These are phyloP conservation scores for Archivesica marissinica DNA, from an alignment of 1,140 invertebrate species.

Conservation along the genomic window DNA sequence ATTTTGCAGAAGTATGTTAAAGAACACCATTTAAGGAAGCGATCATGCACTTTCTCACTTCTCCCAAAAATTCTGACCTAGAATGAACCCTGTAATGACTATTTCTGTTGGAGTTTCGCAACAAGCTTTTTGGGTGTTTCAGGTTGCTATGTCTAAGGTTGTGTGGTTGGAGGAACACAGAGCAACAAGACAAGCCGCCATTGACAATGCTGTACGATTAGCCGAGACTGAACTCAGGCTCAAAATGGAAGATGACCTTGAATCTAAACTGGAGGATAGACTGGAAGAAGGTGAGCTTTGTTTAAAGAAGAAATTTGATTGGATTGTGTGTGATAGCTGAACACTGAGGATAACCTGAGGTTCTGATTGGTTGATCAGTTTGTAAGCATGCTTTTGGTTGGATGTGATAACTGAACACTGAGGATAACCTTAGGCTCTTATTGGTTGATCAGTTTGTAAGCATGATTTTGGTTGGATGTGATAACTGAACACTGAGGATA, in stretches of 20 bases:
- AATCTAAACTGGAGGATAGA: conserved; percentile 65
- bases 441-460: conserved; percentile 15
- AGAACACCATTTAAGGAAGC: no score
- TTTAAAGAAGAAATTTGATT: not conserved
- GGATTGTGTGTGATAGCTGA: not conserved
- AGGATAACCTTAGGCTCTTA: not conserved
- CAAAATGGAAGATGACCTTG: conserved; percentile 67
- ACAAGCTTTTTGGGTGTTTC: conserved; percentile 21
- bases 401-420: no score
- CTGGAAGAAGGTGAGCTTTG: conserved; percentile 67
- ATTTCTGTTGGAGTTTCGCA: no score
- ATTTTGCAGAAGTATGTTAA: no score
- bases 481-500: no score
- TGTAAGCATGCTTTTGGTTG: conserved; percentile 6
- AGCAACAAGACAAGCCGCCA: conserved; percentile 68
- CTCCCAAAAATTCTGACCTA: no score
- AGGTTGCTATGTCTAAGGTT: conserved; percentile 73
- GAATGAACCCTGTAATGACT: no score
- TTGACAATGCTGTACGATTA: conserved; percentile 71
- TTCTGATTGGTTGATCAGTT: conserved; percentile 4
- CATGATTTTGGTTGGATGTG: not conserved
- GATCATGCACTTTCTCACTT: no score
- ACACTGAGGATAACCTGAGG: not conserved
- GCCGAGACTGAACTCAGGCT: conserved; percentile 63
- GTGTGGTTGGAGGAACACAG: conserved; percentile 75